Base-by-base conservation (phyloP, 2,113 vertebrate species). In the Irena cyanogastra region DNA sequence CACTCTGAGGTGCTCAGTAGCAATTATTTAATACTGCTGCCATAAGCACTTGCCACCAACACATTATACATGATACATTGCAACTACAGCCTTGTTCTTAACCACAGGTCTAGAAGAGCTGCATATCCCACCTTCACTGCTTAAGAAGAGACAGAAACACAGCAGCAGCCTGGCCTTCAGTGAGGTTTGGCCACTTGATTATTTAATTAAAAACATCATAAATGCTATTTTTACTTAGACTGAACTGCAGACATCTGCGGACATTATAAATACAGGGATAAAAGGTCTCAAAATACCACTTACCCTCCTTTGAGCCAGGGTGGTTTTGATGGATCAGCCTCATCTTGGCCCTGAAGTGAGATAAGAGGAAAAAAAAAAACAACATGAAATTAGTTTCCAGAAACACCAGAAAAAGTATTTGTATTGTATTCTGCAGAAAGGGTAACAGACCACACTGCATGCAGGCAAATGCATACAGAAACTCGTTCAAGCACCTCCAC, bases 241-340 rank as follows among this genome's bases (percentile, higher is more conserved):
- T 65, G 27, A 87, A 80, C 13, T 11, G 11, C 39, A 85, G 33
- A 74, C 8, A 24, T 77, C 50, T 76, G n/a, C n/a, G n/a, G n/a
- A n/a, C n/a, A 71, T 71, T 65, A 53, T 16, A 74, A 56, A 80
- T 11, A 65, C 3, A 30, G 5, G 17, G 19, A 80, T 71, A 63
- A 9, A 88, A 78, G 4, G 11, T 60, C 28, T 63, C 41, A 69
- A 88, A 79, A 90, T 21, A 52, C 10, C 39, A 98, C 99, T 98
- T 97, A 99, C 99, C 99, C 98, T 95, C 98, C 98, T 97, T 99
- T 99, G 87, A 98, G 97, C 99, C 99, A 99, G 37, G 98, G 98
- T 76, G 98, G 98, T 94, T 98, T 98, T 16, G 97, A 96, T 16
- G 97, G 96, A 85, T 98, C 98, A 57, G 98, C 98, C 92, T 98